Evolutionary conservation across 2,797 vertebrate species (phyloP).

Genomic region (Syndactyla subalaris): DNA sequence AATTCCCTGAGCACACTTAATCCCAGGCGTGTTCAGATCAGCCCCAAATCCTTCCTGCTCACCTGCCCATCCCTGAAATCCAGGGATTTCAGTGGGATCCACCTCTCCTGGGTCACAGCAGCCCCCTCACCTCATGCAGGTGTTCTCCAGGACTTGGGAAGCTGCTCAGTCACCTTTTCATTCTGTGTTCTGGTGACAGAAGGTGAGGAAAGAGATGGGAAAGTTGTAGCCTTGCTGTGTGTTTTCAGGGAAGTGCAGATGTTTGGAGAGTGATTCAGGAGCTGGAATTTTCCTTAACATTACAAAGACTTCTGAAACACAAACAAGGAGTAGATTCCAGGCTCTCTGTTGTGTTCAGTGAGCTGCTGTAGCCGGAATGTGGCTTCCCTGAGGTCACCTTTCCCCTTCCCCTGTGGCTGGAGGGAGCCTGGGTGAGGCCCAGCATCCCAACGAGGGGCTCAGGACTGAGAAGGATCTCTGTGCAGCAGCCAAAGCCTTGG

Average conservation of each 20-base stretch:
- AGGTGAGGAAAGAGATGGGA: not conserved
- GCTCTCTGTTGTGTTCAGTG: not conserved
- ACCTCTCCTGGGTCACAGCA: not conserved
- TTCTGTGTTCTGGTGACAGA: not conserved
- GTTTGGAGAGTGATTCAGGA: not conserved
- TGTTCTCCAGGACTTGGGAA: fast-evolving
- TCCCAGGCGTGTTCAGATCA: not conserved
- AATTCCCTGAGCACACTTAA: not conserved
- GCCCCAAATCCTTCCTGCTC: not conserved
- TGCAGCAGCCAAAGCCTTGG: not conserved
- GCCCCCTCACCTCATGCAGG: not conserved
- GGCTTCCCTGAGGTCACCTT: not conserved
- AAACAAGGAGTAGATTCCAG: not conserved
- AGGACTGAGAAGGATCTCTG: not conserved
- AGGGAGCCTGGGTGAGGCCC: not conserved
- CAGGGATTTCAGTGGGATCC: no score
- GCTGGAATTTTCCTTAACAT: not conserved
- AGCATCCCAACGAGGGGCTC: not conserved
- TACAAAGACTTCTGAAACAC: not conserved
- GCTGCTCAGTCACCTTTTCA: not conserved
- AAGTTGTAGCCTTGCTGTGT: not conserved
- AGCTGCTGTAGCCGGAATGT: not conserved
- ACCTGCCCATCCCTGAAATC: fast-evolving
- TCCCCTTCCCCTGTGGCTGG: not conserved
- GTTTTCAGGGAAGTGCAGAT: not conserved